A percentile compares a stretch with the other conserved stretches of the same genome.
Conservation (phyloP, 2,888 invertebrate genomes). For the Trissoscelio sp. region DNA sequence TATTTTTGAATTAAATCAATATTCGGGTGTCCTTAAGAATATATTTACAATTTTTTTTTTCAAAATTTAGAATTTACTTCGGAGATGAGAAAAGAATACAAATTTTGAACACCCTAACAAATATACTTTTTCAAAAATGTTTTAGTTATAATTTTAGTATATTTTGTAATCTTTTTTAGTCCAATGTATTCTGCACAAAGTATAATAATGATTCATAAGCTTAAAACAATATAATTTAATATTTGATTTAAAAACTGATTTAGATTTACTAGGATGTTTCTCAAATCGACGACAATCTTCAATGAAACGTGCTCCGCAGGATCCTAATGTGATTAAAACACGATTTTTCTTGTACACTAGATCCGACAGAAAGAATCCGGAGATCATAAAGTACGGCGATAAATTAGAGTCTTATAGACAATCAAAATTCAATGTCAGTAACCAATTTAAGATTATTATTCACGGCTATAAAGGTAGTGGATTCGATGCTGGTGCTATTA, state of each 20-base stretch:
- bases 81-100: too few species aligned
- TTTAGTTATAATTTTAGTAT: too few species aligned
- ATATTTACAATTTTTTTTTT: too few species aligned
- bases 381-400: slow-evolving; percentile 84
- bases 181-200: too few species aligned
- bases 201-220: too few species aligned
- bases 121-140: too few species aligned
- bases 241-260: too few species aligned
- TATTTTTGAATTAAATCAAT: neutral
- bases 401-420: slow-evolving; percentile 82
- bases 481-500: slow-evolving; percentile 82
- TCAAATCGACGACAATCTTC: slow-evolving; percentile 84
- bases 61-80: too few species aligned
- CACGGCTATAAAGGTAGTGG: slow-evolving; percentile 86
- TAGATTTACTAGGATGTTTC: slow-evolving; percentile 86
- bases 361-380: slow-evolving; percentile 81
- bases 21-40: too few species aligned
- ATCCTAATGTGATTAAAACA: slow-evolving; percentile 84
- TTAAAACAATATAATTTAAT: too few species aligned
- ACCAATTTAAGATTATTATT: slow-evolving; percentile 84
- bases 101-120: too few species aligned
- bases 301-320: slow-evolving; percentile 85
- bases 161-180: too few species aligned
- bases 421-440: slow-evolving; percentile 83
- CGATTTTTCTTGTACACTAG: slow-evolving; percentile 85